These are phyloP conservation scores for Cherax destructor DNA, from an alignment of 1,140 invertebrate species.

Conservation along the genomic window DNA sequence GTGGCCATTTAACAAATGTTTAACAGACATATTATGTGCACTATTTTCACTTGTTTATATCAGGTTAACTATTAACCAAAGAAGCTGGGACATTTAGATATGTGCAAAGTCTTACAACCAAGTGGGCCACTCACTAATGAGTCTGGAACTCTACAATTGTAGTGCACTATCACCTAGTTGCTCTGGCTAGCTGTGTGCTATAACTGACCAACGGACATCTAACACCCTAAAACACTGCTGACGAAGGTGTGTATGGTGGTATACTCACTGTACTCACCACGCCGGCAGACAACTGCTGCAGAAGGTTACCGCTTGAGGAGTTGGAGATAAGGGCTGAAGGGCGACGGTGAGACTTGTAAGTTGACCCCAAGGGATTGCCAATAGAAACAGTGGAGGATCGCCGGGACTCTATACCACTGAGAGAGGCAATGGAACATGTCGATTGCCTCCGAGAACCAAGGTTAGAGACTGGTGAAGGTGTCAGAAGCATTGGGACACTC, in stretches of 20 bases:
- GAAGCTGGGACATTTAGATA: too few relatives aligned
- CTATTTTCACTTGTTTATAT: not conserved
- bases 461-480: constrained; percentile 88
- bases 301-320: constrained; percentile 76
- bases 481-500: constrained; percentile 88
- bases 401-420: constrained; percentile 66
- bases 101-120: too few relatives aligned
- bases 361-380: constrained; percentile 75
- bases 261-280: constrained; percentile 87
- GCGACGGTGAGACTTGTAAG: constrained; percentile 81
- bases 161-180: not conserved
- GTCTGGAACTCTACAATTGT: too few relatives aligned
- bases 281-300: constrained; percentile 89
- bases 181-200: not conserved
- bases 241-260: constrained; percentile 80
- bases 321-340: constrained; percentile 70
- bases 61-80: not conserved
- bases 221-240: constrained; percentile 78
- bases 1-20: too few relatives aligned
- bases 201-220: not conserved
- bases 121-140: too few relatives aligned
- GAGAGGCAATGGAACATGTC: constrained; percentile 71
- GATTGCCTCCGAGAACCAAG: constrained; percentile 85
- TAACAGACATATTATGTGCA: not conserved
- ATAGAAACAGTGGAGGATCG: constrained; percentile 73